These are phyloP conservation scores for Bombus turneri DNA, from an alignment of 1,140 invertebrate genomes.

Conservation along the genomic window DNA sequence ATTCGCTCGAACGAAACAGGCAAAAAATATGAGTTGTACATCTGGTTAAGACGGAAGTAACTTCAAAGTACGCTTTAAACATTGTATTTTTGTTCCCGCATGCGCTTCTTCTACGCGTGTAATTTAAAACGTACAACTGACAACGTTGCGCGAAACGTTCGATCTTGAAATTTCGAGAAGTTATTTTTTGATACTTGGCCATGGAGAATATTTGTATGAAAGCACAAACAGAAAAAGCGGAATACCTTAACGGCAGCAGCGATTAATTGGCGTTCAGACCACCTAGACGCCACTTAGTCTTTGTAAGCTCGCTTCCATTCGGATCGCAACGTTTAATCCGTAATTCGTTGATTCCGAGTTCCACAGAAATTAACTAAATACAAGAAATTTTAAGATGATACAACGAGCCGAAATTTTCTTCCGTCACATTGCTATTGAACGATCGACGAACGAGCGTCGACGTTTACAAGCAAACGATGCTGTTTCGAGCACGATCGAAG, in stretches of 20 bases:
- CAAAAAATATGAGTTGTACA: neutral
- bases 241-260: slow-evolving; percentile 26
- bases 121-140: neutral
- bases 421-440: slow-evolving; percentile 30
- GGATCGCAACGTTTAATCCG: slow-evolving; percentile 3
- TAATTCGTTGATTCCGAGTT: neutral
- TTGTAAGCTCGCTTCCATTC: slow-evolving; percentile 12
- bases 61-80: no score
- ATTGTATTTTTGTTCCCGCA: no score
- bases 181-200: neutral
- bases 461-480: slow-evolving; percentile 54
- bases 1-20: neutral
- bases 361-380: slow-evolving; percentile 8
- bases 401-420: slow-evolving; percentile 14
- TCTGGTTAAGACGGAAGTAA: no score
- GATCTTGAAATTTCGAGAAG: neutral
- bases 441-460: slow-evolving; percentile 6
- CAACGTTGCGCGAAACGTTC: neutral
- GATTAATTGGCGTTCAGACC: neutral
- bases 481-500: neutral
- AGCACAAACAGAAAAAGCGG: neutral
- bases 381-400: slow-evolving; percentile 48
- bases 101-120: no score
- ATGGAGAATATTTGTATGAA: no score
- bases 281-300: no score